Evolutionary conservation across 2,113 vertebrate species (phyloP).

Genomic region (Galemys pyrenaicus): DNA sequence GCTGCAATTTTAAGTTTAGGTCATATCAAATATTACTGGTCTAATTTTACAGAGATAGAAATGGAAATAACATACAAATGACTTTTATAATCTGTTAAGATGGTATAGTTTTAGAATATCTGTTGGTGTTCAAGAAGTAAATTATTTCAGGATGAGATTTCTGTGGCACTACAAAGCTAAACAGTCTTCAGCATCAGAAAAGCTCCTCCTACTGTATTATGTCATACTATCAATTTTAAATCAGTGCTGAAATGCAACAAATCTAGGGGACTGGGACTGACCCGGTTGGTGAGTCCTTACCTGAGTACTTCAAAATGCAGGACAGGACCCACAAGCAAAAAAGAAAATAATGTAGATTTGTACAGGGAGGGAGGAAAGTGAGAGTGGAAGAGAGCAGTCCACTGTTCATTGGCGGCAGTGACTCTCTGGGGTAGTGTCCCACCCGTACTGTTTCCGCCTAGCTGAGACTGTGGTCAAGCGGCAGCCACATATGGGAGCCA

Average conservation of each 20-base stretch:
- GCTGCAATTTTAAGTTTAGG: constrained; percentile 12
- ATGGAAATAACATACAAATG: constrained; percentile 32
- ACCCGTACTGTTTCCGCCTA: no score
- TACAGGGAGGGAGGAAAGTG: no score
- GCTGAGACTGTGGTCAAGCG: no score
- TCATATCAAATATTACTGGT: background rate
- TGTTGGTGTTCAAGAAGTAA: background rate
- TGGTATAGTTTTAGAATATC: constrained; percentile 1
- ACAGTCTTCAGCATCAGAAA: background rate
- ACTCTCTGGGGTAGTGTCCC: no score
- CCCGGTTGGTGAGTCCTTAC: no score
- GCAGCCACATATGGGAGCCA: no score
- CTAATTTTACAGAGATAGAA: constrained; percentile 53
- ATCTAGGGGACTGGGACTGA: no score
- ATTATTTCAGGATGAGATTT: constrained; percentile 37
- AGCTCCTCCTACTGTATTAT: background rate
- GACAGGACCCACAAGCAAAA: no score
- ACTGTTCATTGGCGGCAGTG: no score
- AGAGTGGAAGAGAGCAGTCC: no score
- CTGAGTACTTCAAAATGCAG: no score
- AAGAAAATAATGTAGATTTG: no score
- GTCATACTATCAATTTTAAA: background rate
- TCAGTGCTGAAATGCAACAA: background rate
- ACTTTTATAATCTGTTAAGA: background rate
- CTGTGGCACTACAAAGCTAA: background rate